Base-by-base conservation (phyloP, 2,888 invertebrate species). In the Hirtodrosophila trivittata region DNA sequence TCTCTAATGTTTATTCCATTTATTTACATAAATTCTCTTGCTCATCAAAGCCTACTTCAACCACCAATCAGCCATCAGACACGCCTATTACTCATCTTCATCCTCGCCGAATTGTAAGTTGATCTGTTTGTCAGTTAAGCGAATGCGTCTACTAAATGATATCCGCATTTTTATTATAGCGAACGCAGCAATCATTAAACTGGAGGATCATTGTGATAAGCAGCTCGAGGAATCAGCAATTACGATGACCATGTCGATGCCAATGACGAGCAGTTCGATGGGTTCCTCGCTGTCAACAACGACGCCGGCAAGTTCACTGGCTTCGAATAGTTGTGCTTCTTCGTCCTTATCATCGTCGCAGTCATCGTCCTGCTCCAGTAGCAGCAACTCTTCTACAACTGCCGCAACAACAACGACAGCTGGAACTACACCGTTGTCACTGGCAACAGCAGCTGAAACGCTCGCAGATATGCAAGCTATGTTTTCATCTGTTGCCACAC, bases 161-260 rank as follows among this genome's bases (percentile, higher is more conserved):
- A 21, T 38, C 5, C 13, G 16, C 3, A 14, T 38, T 38, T 7
- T 2, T 33, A 33, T 41, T 50, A 30, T 33, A 70, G 78, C 76
- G 26, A 58, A 66, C 18, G 59, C 65, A 52, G 39, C 66, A 58
- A 59, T 68, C 35, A 66, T 47, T 25, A 66, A 86, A 51, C 59
- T 77, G 55, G 70, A 86, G 35, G 86, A 88, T 41, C 43, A 60
- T 45, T 87, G 86, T 71, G 88, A 86, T 68, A 88, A 86, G 54
- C 75, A 66, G 38, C 50, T 88, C 21, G 78, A 85, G 49, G 88
- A 82, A 42, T 43, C 68, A 58, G 49, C 42, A 6, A 52, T 47
- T 37, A 47, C 66, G 13, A 2, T 56, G n/a, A 13, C 68, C 9
- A 67, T 73, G 35, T 18, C 50, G 1, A 52, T 74, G 66, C 65